These are phyloP conservation scores for Pseudotriccus pelzelni DNA, from an alignment of 2,797 vertebrate species.

Conservation along the genomic window DNA sequence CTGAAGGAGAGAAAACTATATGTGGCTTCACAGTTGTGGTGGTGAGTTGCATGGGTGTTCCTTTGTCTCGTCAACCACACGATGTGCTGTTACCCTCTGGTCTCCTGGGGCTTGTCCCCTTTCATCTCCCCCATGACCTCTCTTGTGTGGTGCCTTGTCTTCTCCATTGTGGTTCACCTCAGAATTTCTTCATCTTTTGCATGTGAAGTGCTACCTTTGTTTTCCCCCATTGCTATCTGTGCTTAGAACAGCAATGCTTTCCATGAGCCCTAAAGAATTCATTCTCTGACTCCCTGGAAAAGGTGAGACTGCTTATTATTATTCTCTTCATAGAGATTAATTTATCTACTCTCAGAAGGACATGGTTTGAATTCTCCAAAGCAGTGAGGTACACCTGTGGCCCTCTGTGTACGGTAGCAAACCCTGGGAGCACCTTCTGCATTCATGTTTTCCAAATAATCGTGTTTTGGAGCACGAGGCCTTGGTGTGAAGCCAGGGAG, in stretches of 20 bases:
- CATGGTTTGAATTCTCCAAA: not conserved
- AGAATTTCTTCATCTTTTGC: not conserved
- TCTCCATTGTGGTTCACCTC: not conserved
- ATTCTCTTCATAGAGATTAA: not conserved
- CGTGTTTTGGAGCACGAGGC: not conserved
- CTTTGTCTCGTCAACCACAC: accelerated
- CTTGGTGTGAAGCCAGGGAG: not conserved
- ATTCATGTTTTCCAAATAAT: not conserved
- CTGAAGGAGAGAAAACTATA: accelerated
- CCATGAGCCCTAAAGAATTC: accelerated
- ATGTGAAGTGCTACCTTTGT: not conserved
- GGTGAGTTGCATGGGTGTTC: not conserved
- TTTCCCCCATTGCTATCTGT: not conserved
- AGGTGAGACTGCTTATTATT: not conserved
- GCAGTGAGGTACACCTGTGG: not conserved
- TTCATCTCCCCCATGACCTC: not conserved
- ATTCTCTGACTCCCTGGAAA: not conserved
- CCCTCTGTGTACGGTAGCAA: not conserved
- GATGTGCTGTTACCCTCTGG: not conserved
- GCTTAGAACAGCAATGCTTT: not conserved
- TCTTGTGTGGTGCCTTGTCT: not conserved
- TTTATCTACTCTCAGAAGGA: not conserved
- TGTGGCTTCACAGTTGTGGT: not conserved
- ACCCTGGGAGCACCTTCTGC: not conserved
- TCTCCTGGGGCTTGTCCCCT: not conserved